A percentile compares a stretch with the other conserved stretches of the same genome.
phyloP scores from a whole-genome alignment of 1,140 invertebrate genomes.

The Drosophila triauraria region DNA sequence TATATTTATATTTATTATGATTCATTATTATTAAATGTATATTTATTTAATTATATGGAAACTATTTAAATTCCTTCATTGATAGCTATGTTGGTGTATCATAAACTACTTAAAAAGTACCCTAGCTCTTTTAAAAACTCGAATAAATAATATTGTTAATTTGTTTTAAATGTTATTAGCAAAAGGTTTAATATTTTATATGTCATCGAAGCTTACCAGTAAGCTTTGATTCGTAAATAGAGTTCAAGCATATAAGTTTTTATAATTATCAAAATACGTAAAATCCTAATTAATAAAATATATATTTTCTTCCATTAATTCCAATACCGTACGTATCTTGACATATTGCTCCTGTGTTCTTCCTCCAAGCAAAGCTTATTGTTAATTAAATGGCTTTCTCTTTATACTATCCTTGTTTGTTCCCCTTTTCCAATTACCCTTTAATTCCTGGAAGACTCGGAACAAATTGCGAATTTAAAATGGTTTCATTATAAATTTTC shows the following conservation, averaged over 20 bases:
- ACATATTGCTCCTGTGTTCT: background rate
- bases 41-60: too few species aligned
- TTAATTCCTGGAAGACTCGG: background rate
- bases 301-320: background rate
- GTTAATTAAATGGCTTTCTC: background rate
- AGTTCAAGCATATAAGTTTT: background rate
- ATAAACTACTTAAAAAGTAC: too few species aligned
- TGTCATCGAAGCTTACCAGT: background rate
- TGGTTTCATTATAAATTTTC: background rate
- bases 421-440: too few species aligned
- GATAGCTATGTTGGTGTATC: too few species aligned
- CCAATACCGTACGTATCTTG: background rate
- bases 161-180: background rate
- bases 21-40: too few species aligned
- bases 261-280: too few species aligned
- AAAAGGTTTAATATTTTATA: background rate
- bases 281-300: background rate
- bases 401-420: background rate
- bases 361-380: background rate
- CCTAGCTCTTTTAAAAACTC: too few species aligned
- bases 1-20: fast-evolving
- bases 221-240: too few species aligned
- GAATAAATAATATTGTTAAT: background rate
- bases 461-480: background rate
- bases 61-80: too few species aligned